These are phyloP conservation scores for Nomada flava DNA, from an alignment of 2,888 invertebrate species.

Conservation along the genomic window DNA sequence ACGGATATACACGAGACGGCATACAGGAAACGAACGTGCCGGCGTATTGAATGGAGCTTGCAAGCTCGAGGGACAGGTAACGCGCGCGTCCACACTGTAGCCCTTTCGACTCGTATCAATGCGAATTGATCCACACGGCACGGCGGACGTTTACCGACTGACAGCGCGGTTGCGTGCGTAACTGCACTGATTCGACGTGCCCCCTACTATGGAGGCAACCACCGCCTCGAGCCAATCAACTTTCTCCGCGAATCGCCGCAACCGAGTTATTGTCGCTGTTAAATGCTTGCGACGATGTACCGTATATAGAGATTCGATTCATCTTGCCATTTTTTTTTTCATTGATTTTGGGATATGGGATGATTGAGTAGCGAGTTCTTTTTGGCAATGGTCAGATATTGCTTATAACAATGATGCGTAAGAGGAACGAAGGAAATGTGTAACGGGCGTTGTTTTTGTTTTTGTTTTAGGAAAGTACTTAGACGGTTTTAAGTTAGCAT, in stretches of 20 bases:
- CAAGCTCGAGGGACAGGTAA: conserved; percentile 6
- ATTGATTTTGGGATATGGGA: neutral
- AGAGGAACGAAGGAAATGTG: neutral
- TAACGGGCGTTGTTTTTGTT: neutral
- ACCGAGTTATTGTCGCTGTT: conserved; percentile 24
- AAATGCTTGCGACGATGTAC: conserved; percentile 29
- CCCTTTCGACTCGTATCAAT: neutral
- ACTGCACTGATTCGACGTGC: conserved; percentile 52
- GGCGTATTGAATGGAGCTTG: conserved; percentile 19
- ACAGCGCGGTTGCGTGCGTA: conserved; percentile 40
- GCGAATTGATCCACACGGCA: conserved; percentile 34
- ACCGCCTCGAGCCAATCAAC: conserved; percentile 63
- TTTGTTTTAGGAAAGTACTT: neutral
- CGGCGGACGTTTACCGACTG: conserved; percentile 70
- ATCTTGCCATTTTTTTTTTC: conserved; percentile 2
- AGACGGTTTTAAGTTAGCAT: neutral
- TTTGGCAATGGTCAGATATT: neutral
- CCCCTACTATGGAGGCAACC: neutral
- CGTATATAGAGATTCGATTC: conserved; percentile 35
- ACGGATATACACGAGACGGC: neutral
- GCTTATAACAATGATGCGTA: neutral
- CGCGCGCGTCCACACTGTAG: conserved; percentile 29
- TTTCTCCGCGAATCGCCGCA: conserved; percentile 55
- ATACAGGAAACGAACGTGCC: conserved; percentile 17
- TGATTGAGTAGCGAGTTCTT: neutral